Evolutionary conservation across 2,113 vertebrate genomes (phyloP), one percentile per base, ranked within the genome.

Genomic region (Agelaius tricolor): DNA sequence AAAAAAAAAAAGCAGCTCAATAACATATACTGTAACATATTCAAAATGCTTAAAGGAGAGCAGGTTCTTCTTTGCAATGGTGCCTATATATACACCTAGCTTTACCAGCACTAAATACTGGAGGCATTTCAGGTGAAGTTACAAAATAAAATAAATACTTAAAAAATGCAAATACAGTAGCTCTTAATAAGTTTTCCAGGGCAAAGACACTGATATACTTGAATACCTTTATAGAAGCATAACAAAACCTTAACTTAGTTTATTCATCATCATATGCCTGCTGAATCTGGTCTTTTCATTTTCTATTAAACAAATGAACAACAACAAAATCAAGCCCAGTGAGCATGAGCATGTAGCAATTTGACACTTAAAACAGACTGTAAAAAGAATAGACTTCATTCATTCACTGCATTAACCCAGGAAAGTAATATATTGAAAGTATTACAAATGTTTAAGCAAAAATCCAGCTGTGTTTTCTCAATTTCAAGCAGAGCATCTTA

Each of bases 131-230:
- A 84, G 9, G 13, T 44, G 17, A 81, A 71, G 33, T 58, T 90
- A 71, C 41, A 87, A 72, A 90, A 39, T 20, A 83, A 82, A 87
- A 39, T 20, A 83, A 82, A 87, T 33, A 76, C 2, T 47, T 30
- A 28, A 0, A 2, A 71, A n/a, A 81, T 3, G 6, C 26, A 84
- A 87, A 91, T 30, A 91, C 0, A 0, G 15, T 23, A 57, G n/a
- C 31, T 78, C 10, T 80, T 31, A 44, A 3, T 33, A 75, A 33
- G 52, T 47, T 49, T 83, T 66, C 27, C 44, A 87, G 12, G 22
- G 28, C 15, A 65, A 77, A 92, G 67, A 68, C 23, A 5, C 5
- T 23, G 59, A 73, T 41, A 62, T 26, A 46, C 6, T 67, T 52
- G 26, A 78, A n/a, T 15, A 69, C 9, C 8, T 54, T 62, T 59